These are phyloP conservation scores for Porites australiensis DNA, from an alignment of 64 coral and sea anemone species.

Conservation along the genomic window DNA sequence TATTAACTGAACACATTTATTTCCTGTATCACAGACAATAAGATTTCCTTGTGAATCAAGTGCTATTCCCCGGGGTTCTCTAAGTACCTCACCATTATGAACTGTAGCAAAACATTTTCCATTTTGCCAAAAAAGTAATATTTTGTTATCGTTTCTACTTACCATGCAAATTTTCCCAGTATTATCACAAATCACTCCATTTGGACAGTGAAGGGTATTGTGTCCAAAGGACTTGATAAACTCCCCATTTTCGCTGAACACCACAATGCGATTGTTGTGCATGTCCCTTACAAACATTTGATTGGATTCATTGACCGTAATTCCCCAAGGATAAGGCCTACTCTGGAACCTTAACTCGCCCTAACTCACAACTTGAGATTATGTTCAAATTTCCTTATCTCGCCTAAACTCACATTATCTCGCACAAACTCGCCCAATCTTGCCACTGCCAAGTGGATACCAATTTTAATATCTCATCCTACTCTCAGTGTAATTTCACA, in stretches of 20 bases:
- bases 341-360: too few relatives aligned
- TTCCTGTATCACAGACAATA: neutral
- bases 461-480: too few relatives aligned
- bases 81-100: neutral
- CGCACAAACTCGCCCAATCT: too few relatives aligned
- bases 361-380: too few relatives aligned
- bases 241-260: neutral
- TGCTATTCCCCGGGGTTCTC: neutral
- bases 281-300: neutral
- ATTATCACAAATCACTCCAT: neutral
- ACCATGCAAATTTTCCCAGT: neutral
- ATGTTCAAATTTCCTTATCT: too few relatives aligned
- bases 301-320: neutral
- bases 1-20: neutral
- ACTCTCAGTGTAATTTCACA: too few relatives aligned
- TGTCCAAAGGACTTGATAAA: neutral
- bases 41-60: slow-evolving; percentile 7
- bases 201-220: neutral
- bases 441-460: too few relatives aligned
- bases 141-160: neutral
- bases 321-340: neutral
- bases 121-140: neutral
- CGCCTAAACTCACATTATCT: too few relatives aligned
- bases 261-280: neutral
- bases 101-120: neutral